A percentile compares a stretch with the other conserved stretches of the same genome.
phyloP scores from a whole-genome alignment of 2,797 vertebrate genomes.

The Sebastiscus tertius region DNA sequence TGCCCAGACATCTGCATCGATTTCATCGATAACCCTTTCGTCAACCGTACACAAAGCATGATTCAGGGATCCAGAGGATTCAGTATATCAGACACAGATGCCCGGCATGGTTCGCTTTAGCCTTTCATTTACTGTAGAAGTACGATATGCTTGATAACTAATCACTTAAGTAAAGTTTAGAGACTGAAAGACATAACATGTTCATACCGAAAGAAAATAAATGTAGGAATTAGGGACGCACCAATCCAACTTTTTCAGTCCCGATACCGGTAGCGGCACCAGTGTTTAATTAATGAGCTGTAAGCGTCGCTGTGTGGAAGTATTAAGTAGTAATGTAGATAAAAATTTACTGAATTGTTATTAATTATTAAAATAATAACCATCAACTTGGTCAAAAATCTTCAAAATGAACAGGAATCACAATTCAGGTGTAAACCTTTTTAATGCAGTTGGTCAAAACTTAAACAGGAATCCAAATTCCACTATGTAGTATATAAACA shows the following conservation, averaged over 20 bases:
- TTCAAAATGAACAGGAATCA: no score
- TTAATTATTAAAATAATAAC: no score
- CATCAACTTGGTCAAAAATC: no score
- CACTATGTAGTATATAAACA: no score
- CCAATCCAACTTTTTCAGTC: no score
- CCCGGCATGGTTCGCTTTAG: not conserved
- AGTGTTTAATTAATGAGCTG: not conserved
- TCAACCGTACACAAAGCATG: not conserved
- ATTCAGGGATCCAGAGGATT: not conserved
- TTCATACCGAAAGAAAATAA: not conserved
- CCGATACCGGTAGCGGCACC: no score
- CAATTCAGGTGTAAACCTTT: no score
- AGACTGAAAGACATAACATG: not conserved
- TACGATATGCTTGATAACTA: constrained; percentile 20
- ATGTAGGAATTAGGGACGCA: not conserved
- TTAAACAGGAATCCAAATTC: no score
- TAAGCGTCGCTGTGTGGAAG: no score
- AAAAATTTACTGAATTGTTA: no score
- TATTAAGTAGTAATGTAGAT: no score
- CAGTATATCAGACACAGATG: constrained; percentile 33
- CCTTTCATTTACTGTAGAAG: not conserved
- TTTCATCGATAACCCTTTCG: not conserved
- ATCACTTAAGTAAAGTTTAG: not conserved
- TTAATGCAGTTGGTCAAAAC: no score
- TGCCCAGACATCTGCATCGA: constrained; percentile 6